These are phyloP conservation scores for Lucilia cuprina DNA, from an alignment of 1,140 invertebrate genomes.

Conservation along the genomic window DNA sequence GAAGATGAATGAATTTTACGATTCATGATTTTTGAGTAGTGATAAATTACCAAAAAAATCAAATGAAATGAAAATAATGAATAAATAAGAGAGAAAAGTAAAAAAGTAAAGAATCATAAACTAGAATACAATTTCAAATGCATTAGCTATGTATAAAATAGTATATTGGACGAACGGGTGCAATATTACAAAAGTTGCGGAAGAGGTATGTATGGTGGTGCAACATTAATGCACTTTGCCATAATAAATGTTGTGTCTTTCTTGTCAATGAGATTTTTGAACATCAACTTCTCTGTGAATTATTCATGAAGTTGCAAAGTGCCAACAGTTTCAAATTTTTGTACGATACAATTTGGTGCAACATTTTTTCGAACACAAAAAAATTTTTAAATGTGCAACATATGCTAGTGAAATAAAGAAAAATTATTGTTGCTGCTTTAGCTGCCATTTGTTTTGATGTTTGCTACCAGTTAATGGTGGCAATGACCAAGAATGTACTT, in stretches of 20 bases:
- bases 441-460: too few species aligned
- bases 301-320: not conserved
- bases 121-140: too few species aligned
- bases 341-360: not conserved
- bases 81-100: too few species aligned
- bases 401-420: not conserved
- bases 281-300: not conserved
- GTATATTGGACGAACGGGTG: not conserved
- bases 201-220: too few species aligned
- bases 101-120: too few species aligned
- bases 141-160: too few species aligned
- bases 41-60: too few species aligned
- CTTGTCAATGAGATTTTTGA: not conserved
- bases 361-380: not conserved
- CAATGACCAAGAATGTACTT: too few species aligned
- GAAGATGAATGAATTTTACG: not conserved
- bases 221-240: too few species aligned
- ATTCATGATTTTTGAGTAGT: not conserved
- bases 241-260: not conserved
- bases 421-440: not conserved
- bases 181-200: not conserved
- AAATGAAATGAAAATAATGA: too few species aligned
- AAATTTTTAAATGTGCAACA: not conserved
- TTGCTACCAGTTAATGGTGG: too few species aligned
- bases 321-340: not conserved